Base-by-base conservation (phyloP, 1,140 invertebrate genomes). In the Helicoverpa armigera region DNA sequence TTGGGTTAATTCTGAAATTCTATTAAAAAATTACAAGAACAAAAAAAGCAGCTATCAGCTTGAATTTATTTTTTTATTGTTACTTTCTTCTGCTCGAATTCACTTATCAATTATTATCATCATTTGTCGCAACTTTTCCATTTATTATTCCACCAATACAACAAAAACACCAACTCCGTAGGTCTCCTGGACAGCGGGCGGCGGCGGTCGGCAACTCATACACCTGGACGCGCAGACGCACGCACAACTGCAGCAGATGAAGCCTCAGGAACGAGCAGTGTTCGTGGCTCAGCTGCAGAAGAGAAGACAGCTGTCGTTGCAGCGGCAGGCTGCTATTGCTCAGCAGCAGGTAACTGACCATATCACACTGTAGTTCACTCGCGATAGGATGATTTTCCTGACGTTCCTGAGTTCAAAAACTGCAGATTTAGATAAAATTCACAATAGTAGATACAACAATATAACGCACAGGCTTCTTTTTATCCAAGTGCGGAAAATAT, bases 191-290 rank as follows among this genome's bases (percentile, higher is more conserved):
- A 89, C 92, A 5, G 93, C 92, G 0, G 92, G 91, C 7, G 91
- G 91, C 2, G 93, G 93, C 12, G 95, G 93, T 0, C 85, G 95
- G 1, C 97, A 98, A 83, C 94, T 97, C 51, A 98, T 98, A 73
- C 97, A 97, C 69, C 91, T 98, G 74, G 97, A 98, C 88, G 97
- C 97, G 7, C 97, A 97, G 82, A 97, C 97, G 3, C 97, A 98
- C 87, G 97, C 97, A n/a, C 97, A 98, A 82, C 90, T 98, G 35
- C 97, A 98, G 86, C 97, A 98, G 76, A 96, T 98, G 96, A 97
- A 97, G 87, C 97, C 97, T 0, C 96, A 97, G 75, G 97, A 98
- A 83, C 95, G 97, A 43, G 97, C 97, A 3, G 95, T 97, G 87
- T 98, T 98, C 85, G 96, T 98, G 0, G 96, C 97, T 7, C 97